Conservation (phyloP, 2,113 vertebrate species). For the Leucopsar rothschildi region DNA sequence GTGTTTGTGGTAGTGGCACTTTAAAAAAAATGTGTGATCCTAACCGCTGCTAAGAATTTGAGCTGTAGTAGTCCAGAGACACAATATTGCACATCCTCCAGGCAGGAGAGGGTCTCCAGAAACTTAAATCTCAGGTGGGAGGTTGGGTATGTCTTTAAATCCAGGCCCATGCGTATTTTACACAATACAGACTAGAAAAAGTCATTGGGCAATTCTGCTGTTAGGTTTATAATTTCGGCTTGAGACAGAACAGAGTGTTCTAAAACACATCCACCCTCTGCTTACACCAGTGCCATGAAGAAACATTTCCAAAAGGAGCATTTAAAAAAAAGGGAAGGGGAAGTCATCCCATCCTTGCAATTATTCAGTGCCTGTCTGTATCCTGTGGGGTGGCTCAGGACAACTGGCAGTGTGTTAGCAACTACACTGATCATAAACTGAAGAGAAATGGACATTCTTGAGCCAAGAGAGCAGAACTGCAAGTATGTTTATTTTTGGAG, state of each 20-base stretch:
- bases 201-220: fast-evolving
- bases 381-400: neutral
- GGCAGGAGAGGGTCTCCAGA: neutral
- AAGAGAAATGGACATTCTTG: neutral
- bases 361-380: neutral
- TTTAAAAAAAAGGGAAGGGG: neutral
- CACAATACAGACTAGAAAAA: neutral
- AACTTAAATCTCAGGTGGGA: neutral
- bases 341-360: neutral
- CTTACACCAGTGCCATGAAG: neutral
- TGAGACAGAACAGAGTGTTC: neutral
- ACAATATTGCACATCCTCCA: neutral
- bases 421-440: neutral
- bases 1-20: neutral
- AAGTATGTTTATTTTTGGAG: slow-evolving; percentile 49
- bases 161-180: neutral
- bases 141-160: neutral
- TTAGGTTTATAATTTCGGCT: fast-evolving
- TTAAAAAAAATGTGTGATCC: fast-evolving
- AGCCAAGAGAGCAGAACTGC: slow-evolving; percentile 19
- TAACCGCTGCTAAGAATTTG: neutral
- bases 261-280: neutral
- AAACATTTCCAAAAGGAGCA: neutral
- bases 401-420: neutral
- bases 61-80: neutral